Percentiles rank a stretch among this genome's conserved stretches.
Evolutionary conservation across 1,140 invertebrate species (phyloP).

Genomic region (Euura lappo): DNA sequence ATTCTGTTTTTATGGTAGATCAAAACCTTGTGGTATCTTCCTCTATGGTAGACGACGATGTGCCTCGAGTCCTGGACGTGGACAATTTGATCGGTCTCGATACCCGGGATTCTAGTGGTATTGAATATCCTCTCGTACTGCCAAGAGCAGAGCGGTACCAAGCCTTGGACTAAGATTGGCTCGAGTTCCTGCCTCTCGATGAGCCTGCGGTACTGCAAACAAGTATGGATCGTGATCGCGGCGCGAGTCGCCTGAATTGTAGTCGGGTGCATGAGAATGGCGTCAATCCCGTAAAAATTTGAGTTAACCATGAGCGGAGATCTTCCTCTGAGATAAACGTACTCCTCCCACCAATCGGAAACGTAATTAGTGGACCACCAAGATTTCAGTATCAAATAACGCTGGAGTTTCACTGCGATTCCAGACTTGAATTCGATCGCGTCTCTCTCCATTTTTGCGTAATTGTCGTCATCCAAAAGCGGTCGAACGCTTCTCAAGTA

Average conservation of each 20-base stretch:
- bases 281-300: conserved; percentile 98
- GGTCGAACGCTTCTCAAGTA: conserved; percentile 92
- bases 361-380: conserved; percentile 95
- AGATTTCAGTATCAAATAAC: conserved; percentile 93
- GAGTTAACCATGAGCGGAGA: conserved; percentile 97
- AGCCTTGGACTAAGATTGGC: conserved; percentile 88
- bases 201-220: conserved; percentile 84
- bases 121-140: conserved; percentile 98
- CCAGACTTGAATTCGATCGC: conserved; percentile 90
- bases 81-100: conserved; percentile 88
- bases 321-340: conserved; percentile 93
- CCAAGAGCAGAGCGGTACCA: conserved; percentile 96
- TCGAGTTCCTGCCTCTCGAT: conserved; percentile 94
- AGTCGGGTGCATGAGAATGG: conserved; percentile 85
- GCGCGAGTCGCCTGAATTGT: conserved; percentile 89
- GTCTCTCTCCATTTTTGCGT: conserved; percentile 81
- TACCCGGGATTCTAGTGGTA: conserved; percentile 91
- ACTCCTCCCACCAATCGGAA: conserved; percentile 99
- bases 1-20: conserved; percentile 87
- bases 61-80: conserved; percentile 93
- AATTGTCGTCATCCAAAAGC: conserved; percentile 85
- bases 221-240: conserved; percentile 83
- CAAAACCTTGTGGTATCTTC: conserved; percentile 93
- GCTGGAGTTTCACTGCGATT: conserved; percentile 90
- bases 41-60: conserved; percentile 91